phyloP scores from a whole-genome alignment of 2,113 vertebrate genomes.

The Nymphicus hollandicus region DNA sequence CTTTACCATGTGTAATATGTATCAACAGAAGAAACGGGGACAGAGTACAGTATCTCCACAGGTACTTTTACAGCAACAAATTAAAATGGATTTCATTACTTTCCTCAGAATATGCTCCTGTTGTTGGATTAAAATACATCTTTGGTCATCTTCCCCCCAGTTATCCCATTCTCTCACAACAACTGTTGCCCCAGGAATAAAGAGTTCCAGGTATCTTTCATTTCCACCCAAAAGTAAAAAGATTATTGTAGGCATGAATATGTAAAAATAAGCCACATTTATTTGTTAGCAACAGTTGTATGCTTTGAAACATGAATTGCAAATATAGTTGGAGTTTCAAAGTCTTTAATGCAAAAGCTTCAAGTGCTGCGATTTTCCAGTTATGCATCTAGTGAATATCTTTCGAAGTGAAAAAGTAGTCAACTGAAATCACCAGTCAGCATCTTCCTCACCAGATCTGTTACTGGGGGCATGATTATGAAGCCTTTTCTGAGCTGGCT shows the following conservation, averaged over 20 bases:
- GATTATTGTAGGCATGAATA: neutral
- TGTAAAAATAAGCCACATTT: neutral
- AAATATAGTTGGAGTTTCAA: neutral
- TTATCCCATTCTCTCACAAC: neutral
- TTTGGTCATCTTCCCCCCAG: neutral
- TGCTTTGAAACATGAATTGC: neutral
- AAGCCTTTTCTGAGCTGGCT: neutral
- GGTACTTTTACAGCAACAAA: neutral
- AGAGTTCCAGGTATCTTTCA: neutral
- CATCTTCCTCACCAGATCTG: neutral
- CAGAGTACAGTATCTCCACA: neutral
- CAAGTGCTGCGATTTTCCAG: neutral
- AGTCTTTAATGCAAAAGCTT: neutral
- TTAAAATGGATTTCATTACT: neutral
- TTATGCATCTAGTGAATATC: neutral
- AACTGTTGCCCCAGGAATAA: neutral
- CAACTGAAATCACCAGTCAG: neutral
- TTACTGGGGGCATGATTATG: neutral
- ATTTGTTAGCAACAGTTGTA: neutral
- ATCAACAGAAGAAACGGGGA: neutral
- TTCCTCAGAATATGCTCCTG: neutral
- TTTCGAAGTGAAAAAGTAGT: neutral
- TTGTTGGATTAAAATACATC: neutral
- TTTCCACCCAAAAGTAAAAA: neutral
- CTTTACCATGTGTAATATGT: neutral